A percentile compares a stretch with the other conserved stretches of the same genome.
Evolutionary conservation across 2,797 vertebrate species (phyloP).

Genomic region (Rhodeus uyekii): DNA sequence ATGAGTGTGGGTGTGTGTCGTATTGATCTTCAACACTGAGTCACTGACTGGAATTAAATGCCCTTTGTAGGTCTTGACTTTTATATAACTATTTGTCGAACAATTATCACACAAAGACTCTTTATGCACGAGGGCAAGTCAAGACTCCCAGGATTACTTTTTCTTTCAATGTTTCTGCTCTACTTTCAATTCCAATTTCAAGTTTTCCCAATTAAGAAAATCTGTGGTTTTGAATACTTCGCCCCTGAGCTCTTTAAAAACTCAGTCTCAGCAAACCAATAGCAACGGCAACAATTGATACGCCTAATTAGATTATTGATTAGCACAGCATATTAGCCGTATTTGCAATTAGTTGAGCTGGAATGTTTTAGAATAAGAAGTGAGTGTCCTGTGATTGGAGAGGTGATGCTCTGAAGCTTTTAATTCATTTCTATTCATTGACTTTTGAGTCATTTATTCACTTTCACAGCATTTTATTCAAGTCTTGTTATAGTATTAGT

Average conservation of each 20-base stretch:
- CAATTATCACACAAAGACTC: slow-evolving; percentile 42
- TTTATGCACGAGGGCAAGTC: slow-evolving; percentile 40
- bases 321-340: slow-evolving; percentile 29
- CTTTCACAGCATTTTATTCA: too few relatives aligned
- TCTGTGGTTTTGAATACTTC: not conserved
- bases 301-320: slow-evolving; percentile 48
- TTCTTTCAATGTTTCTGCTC: not conserved
- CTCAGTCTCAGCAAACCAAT: not conserved
- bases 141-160: not conserved
- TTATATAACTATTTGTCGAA: slow-evolving; percentile 19
- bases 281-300: slow-evolving; percentile 19
- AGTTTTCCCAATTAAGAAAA: not conserved
- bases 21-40: not conserved
- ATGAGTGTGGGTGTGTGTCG: not conserved
- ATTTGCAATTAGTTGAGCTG: slow-evolving; percentile 46
- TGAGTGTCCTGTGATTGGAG: not conserved
- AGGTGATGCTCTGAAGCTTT: too few relatives aligned
- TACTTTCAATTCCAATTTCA: too few relatives aligned
- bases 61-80: slow-evolving; percentile 33
- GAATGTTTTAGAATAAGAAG: slow-evolving; percentile 54
- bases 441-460: too few relatives aligned
- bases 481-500: not conserved
- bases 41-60: not conserved
- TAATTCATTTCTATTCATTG: too few relatives aligned
- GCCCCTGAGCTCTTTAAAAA: slow-evolving; percentile 1